Conservation (phyloP, 2,888 invertebrate genomes). For the Drosophila dives region DNA sequence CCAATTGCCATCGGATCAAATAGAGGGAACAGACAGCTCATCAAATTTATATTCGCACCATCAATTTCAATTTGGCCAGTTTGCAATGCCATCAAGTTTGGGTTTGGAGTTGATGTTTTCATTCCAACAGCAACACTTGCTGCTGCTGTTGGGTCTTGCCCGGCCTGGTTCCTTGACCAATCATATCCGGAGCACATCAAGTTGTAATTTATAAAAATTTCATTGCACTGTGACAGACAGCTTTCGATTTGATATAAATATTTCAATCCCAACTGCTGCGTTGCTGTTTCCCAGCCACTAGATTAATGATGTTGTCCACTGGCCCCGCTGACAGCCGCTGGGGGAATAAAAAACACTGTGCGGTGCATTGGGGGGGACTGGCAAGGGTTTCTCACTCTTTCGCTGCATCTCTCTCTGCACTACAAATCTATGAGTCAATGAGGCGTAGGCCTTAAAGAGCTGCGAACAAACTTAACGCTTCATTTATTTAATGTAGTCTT, state of each 20-base stretch:
- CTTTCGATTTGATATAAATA: conserved; percentile 80
- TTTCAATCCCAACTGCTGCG: conserved; percentile 67
- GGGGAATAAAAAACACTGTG: conserved; percentile 7
- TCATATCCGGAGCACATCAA: conserved; percentile 60
- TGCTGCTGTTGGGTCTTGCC: neutral
- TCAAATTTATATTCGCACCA: conserved; percentile 70
- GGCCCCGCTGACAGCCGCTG: conserved; percentile 69
- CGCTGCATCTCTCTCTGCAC: conserved; percentile 1
- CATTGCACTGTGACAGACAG: conserved; percentile 78
- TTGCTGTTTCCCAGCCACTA: conserved; percentile 50
- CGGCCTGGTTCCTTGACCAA: conserved; percentile 48
- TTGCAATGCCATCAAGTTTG: conserved; percentile 43
- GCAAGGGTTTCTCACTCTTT: conserved; percentile 16
- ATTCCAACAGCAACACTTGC: conserved; percentile 34
- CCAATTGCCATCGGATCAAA: conserved; percentile 29
- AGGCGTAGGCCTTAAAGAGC: conserved; percentile 37
- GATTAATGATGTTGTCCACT: conserved; percentile 73
- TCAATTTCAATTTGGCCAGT: conserved; percentile 73
- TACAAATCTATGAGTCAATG: conserved; percentile 27
- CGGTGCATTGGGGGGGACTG: too few species aligned
- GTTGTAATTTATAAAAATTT: conserved; percentile 79
- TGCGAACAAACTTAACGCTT: conserved; percentile 55
- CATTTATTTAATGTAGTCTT: conserved; percentile 1
- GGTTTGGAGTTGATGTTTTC: conserved; percentile 61
- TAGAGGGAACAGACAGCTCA: conserved; percentile 51